Conservation (phyloP, 2,113 vertebrate genomes). For the Pardalotus punctatus region DNA sequence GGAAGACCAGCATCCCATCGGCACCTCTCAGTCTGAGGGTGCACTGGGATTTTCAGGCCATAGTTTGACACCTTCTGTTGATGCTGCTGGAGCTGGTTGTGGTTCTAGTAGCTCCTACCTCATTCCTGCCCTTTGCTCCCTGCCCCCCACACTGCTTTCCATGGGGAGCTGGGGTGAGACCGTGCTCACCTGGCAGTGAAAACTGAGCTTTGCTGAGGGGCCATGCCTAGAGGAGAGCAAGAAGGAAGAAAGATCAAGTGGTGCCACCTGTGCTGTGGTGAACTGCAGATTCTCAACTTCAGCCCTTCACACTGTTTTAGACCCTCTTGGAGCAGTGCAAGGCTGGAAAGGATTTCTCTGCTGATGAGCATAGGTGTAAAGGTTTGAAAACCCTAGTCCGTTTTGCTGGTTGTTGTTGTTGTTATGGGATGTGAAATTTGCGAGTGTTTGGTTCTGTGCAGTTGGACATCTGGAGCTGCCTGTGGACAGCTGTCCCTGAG, state of each 20-base stretch:
- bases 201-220: background rate
- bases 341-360: background rate
- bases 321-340: rapidly evolving
- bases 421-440: background rate
- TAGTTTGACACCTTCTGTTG: rapidly evolving
- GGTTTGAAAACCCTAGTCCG: background rate
- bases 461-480: background rate
- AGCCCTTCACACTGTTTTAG: rapidly evolving
- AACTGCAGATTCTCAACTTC: background rate
- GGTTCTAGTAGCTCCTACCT: rapidly evolving
- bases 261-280: too few species aligned
- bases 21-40: rapidly evolving
- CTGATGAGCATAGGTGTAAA: rapidly evolving
- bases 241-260: background rate
- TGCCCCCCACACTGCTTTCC: rapidly evolving
- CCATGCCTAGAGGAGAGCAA: background rate
- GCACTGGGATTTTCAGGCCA: background rate
- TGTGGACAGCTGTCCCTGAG: rapidly evolving
- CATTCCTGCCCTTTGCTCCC: too few species aligned
- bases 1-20: rapidly evolving
- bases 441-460: background rate
- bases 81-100: rapidly evolving
- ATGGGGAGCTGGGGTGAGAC: rapidly evolving
- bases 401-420: background rate
- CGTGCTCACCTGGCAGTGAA: rapidly evolving